These are phyloP conservation scores for Chesias legatella DNA, from an alignment of 2,888 invertebrate genomes.

Conservation along the genomic window DNA sequence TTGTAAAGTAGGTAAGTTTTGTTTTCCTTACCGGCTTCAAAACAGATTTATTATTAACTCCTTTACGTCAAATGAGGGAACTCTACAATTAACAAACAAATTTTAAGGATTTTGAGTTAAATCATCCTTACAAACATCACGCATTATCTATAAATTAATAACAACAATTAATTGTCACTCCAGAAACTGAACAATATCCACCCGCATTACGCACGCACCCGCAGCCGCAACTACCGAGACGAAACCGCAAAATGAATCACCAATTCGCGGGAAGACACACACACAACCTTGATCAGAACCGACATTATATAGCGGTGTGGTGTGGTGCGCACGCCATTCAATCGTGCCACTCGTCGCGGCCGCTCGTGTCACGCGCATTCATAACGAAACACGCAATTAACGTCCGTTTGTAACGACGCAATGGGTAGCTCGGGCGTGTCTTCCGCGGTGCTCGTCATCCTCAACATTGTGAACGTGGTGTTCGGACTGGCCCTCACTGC, in stretches of 20 bases:
- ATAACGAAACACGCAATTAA: too few relatives aligned
- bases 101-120: too few relatives aligned
- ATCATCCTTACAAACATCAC: too few relatives aligned
- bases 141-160: too few relatives aligned
- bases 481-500: constrained; percentile 51
- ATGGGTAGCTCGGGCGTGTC: constrained; percentile 38
- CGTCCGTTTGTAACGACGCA: too few relatives aligned
- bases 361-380: constrained; percentile 10
- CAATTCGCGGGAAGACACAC: constrained; percentile 12
- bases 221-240: constrained; percentile 16
- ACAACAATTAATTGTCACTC: too few relatives aligned
- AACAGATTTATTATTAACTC: too few relatives aligned
- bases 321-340: constrained; percentile 19
- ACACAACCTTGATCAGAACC: constrained; percentile 15
- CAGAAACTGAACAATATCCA: constrained; percentile 1
- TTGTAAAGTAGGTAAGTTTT: too few relatives aligned
- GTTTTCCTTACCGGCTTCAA: too few relatives aligned
- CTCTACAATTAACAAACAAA: too few relatives aligned
- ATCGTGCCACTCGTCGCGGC: constrained; percentile 13
- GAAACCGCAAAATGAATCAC: constrained; percentile 21
- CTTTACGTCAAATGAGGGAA: too few relatives aligned
- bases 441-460: constrained; percentile 40
- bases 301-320: constrained; percentile 17
- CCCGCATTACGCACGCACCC: constrained; percentile 21
- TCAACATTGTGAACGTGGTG: constrained; percentile 52